Evolutionary conservation across 2,797 vertebrate species (phyloP).

Genomic region (Sebastes nivosus): DNA sequence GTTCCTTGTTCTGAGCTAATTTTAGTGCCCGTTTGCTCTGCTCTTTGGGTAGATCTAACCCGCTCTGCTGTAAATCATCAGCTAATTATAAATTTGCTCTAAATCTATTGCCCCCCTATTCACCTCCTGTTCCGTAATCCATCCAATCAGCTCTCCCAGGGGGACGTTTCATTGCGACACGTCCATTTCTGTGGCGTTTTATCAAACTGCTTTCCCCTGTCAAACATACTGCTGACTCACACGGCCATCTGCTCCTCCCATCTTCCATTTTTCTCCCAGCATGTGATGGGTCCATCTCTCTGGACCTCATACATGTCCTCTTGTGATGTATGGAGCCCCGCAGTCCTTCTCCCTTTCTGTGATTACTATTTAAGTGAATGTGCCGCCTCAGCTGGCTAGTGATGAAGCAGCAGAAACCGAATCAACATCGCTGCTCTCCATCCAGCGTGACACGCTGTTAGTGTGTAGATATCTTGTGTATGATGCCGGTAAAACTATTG

Average conservation of each 20-base stretch:
- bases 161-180: conserved; percentile 38
- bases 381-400: conserved; percentile 55
- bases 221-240: conserved; percentile 64
- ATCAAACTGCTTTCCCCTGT: conserved; percentile 39
- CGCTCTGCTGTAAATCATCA: conserved; percentile 57
- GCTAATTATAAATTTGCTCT: conserved; percentile 61
- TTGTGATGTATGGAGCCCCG: conserved; percentile 66
- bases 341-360: conserved; percentile 50
- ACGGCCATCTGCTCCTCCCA: conserved; percentile 37
- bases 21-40: conserved; percentile 49
- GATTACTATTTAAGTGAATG: conserved; percentile 75
- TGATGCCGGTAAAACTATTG: conserved; percentile 31
- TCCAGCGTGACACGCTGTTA: conserved; percentile 28
- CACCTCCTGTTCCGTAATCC: conserved; percentile 30
- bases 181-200: conserved; percentile 32
- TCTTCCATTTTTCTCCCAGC: conserved; percentile 67
- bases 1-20: conserved; percentile 32
- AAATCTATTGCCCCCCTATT: conserved; percentile 39
- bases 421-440: conserved; percentile 47
- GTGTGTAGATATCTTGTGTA: conserved; percentile 28
- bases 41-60: conserved; percentile 23
- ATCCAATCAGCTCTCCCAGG: conserved; percentile 42
- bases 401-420: conserved; percentile 68
- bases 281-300: conserved; percentile 59
- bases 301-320: conserved; percentile 63